phyloP scores from a whole-genome alignment of 2,797 vertebrate species.

The Pelochelys cantorii region DNA sequence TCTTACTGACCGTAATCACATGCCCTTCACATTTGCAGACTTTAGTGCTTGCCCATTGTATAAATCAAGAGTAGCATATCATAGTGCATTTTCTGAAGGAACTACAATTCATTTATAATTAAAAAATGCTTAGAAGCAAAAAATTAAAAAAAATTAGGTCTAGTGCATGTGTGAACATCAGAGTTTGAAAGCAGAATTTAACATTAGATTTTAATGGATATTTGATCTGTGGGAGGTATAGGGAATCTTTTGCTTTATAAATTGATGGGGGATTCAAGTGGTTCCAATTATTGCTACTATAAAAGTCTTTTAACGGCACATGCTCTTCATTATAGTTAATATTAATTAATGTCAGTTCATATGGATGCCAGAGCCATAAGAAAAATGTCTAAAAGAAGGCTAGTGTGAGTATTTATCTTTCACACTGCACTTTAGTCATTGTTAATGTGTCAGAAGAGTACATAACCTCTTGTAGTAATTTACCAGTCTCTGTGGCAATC shows the following conservation, averaged over 20 bases:
- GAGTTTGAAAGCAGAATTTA: neutral
- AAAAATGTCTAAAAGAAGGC: neutral
- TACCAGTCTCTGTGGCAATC: neutral
- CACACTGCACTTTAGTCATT: neutral
- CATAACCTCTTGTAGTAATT: neutral
- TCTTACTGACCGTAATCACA: neutral
- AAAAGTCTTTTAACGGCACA: neutral
- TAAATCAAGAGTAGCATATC: neutral
- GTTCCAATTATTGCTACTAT: neutral
- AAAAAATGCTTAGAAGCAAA: neutral
- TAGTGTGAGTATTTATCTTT: neutral
- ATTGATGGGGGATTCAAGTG: rapidly evolving
- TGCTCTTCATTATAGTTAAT: neutral
- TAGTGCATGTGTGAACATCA: neutral
- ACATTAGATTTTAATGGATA: neutral
- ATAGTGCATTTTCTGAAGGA: neutral
- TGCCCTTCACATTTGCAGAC: neutral
- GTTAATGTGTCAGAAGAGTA: rapidly evolving
- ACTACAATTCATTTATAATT: neutral
- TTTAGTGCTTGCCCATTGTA: neutral
- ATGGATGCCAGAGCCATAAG: neutral
- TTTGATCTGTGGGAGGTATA: neutral
- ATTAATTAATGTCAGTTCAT: neutral
- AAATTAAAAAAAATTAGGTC: neutral
- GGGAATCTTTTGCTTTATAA: neutral